Percentiles rank a stretch among this genome's conserved stretches.
Evolutionary conservation across 2,797 vertebrate genomes (phyloP).

Genomic region (Sebastes paucispinis): DNA sequence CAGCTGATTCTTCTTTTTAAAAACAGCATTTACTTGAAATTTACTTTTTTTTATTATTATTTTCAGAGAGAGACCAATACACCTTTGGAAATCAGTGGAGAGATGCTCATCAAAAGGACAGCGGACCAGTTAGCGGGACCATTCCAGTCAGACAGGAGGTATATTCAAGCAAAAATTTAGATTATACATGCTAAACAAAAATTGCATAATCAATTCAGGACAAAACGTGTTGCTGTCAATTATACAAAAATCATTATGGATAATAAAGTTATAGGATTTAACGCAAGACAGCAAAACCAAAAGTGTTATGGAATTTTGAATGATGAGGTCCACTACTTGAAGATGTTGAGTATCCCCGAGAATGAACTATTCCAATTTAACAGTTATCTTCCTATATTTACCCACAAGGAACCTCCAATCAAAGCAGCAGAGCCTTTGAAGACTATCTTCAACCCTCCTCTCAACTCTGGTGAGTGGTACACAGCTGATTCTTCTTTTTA

Average conservation of each 20-base stretch:
- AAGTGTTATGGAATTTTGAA: too few species aligned
- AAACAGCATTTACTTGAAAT: too few species aligned
- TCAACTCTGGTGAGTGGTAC: slow-evolving; percentile 14
- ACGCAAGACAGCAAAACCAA: neutral
- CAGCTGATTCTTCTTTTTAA: neutral
- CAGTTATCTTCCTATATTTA: fast-evolving
- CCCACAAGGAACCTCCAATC: neutral
- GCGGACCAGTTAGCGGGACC: fast-evolving
- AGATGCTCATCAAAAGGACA: neutral
- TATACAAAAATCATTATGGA: neutral
- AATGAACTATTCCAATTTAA: too few species aligned
- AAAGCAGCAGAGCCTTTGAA: fast-evolving
- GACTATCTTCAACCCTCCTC: fast-evolving
- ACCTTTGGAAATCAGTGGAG: fast-evolving
- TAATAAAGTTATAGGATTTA: neutral
- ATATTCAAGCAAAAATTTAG: neutral
- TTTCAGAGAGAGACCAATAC: neutral
- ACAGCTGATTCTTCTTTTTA: neutral
- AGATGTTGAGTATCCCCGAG: too few species aligned
- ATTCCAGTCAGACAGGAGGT: neutral
- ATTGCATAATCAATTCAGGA: neutral
- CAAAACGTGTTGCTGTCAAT: neutral
- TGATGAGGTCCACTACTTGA: too few species aligned
- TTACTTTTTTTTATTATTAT: fast-evolving
- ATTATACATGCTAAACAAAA: neutral